Evolutionary conservation across 2,797 vertebrate genomes (phyloP), one percentile per base, ranked within the genome.

Genomic region (Poeciliopsis gracilis): DNA sequence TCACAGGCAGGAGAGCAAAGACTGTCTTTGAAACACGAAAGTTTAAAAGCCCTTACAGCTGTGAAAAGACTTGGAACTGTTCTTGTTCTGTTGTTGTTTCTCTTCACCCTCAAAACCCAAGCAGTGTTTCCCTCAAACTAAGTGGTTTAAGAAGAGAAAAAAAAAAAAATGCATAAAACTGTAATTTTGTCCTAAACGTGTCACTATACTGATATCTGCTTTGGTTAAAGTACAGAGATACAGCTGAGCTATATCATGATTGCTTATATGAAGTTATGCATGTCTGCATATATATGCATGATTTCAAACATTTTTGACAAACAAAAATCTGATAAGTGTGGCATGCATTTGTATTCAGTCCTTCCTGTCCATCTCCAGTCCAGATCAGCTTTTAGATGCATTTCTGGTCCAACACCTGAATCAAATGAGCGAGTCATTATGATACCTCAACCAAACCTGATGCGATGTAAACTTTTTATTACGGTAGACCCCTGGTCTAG

Each of bases 31-130:
- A 82, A 88, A 63, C 75, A 73, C 20, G 72, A 11, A 79, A 63
- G 63, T 84, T 82, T 67, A 53, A 81, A 85, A 84, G 53, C 51
- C 77, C 81, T 78, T 1, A 25, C 75, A 84, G 83, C 83, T 11
- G 53, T n/a, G 49, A 73, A 49, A 69, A 55, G 59, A 82, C 79
- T 80, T 20, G 78, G 78, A 82, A 84, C 59, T 87, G 78, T 75
- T 85, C 53, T 79, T 77, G 69, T 77, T 25, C 20, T 43, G 57
- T n/a, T 51, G 49, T 23, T 53, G 51, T 53, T 25, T 73, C 46
- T 36, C 75, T 28, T 73, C 46, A 23, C 67, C 76, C 51, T n/a
- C 0, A 4, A 75, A 81, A 78, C 86, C 61, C 80, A 85, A 87
- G 69, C 55, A 55, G 4, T 0, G 69, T 72, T 79, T 75, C 41